Evolutionary conservation across 2,113 vertebrate genomes (phyloP), one percentile per base, ranked within the genome.

Genomic region (Chitala chitala): DNA sequence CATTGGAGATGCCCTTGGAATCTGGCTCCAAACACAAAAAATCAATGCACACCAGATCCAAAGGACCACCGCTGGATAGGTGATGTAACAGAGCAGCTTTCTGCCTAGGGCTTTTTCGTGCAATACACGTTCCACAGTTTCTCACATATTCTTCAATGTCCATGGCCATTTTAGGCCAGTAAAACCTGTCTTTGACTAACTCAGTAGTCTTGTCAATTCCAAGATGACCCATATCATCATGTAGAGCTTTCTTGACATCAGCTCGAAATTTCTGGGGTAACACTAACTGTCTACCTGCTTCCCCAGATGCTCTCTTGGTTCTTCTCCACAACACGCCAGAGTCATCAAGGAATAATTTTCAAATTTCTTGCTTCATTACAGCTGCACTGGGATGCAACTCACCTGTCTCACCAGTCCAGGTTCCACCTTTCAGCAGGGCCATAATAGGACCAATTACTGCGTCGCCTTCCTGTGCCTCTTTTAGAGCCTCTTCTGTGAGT

Each of bases 31-130:
- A 20, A 0, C 48, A 71, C 13, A 71, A 17, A 20, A 71, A 71
- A 38, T 71, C 50, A 20, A 71, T 71, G 33, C 69, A 71, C 5
- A 71, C 48, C 13, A 53, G 69, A 13, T 71, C 26, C 44, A 71
- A 26, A 12, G 69, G 69, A 29, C 69, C 50, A 71, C 26, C 55
- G 33, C 69, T 50, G 7, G 20, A 24, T 33, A 71, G 53, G 12
- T 71, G 69, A 36, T 71, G 42, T 20, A 71, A 53, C n/a, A 9
- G 26, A 13, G 46, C 69, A 9, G 69, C 42, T n/a, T 29, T 54
- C 29, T 71, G 20, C 7, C 26, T 40, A 1, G 48, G 50, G 29
- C 44, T 54, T 48, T 71, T 71, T 6, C 29, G 44, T 12, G 29
- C n/a, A 1, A 71, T 15, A 70, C 68, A 71, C 29, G 31, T 6